These are phyloP conservation scores for Clarias gariepinus DNA, from an alignment of 2,113 vertebrate genomes.

Conservation along the genomic window DNA sequence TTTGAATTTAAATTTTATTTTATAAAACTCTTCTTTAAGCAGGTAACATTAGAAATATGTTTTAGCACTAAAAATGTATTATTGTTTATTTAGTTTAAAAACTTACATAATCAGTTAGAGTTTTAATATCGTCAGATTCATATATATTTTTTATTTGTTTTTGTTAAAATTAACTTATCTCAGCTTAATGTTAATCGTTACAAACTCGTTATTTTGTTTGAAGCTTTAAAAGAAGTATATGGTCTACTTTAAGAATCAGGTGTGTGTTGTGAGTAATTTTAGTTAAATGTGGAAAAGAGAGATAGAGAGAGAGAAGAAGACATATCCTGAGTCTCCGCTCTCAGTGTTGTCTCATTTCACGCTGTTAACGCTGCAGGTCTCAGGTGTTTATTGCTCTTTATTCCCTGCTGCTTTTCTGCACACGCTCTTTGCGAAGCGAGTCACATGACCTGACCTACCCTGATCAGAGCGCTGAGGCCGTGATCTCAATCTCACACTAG, in stretches of 20 bases:
- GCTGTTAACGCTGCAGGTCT: constrained; percentile 71
- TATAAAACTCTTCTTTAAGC: neutral
- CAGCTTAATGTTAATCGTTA: neutral
- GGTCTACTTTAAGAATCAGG: neutral
- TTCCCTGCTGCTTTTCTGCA: constrained; percentile 60
- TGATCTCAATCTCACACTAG: constrained; percentile 34
- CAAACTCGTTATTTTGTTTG: neutral
- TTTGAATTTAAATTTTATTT: neutral
- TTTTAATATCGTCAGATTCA: neutral
- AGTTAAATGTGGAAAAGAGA: neutral
- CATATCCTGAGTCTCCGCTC: neutral
- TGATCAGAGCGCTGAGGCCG: neutral
- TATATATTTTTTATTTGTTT: neutral
- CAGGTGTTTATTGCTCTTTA: constrained; percentile 61
- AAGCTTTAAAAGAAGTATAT: neutral
- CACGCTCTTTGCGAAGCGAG: constrained; percentile 66
- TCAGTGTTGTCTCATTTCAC: constrained; percentile 73
- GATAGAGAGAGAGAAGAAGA: neutral
- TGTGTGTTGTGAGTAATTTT: neutral
- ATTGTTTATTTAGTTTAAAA: neutral
- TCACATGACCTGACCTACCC: constrained; percentile 62
- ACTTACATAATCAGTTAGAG: neutral
- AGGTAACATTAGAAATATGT: neutral
- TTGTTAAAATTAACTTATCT: neutral
- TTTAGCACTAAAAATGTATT: no score